Evolutionary conservation across 2,888 invertebrate species (phyloP).

Genomic region (Corbicula japonica): DNA sequence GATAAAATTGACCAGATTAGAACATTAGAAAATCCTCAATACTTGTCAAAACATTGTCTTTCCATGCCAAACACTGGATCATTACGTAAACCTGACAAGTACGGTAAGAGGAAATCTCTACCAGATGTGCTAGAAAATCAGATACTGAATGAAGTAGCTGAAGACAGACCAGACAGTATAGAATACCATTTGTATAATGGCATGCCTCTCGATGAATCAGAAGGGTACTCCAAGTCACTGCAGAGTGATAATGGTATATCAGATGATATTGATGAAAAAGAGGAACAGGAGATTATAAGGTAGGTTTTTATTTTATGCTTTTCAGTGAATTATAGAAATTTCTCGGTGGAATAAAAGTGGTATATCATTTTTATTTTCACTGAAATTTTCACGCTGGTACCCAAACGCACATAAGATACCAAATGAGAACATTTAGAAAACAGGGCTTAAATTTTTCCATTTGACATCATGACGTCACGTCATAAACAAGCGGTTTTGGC

Average conservation of each 20-base stretch:
- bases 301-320: too few species aligned
- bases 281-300: constrained; percentile 10
- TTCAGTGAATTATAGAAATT: too few species aligned
- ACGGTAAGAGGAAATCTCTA: constrained; percentile 45
- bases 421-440: too few species aligned
- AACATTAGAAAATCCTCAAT: constrained; percentile 51
- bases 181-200: constrained; percentile 41
- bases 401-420: too few species aligned
- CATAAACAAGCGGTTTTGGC: too few species aligned
- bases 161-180: not conserved
- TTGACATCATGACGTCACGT: too few species aligned
- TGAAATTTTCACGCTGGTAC: too few species aligned
- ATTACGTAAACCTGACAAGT: not conserved
- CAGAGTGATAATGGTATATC: constrained; percentile 55
- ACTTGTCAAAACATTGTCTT: constrained; percentile 60
- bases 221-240: not conserved
- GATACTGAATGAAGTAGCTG: not conserved
- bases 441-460: too few species aligned
- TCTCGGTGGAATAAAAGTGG: too few species aligned
- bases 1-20: constrained; percentile 60
- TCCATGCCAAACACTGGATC: constrained; percentile 45
- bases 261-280: constrained; percentile 32
- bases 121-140: constrained; percentile 59
- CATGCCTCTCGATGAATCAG: constrained; percentile 34
- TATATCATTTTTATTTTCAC: too few species aligned